These are phyloP conservation scores for Actinia equina DNA, from an alignment of 64 coral and sea anemone genomes.

Conservation along the genomic window DNA sequence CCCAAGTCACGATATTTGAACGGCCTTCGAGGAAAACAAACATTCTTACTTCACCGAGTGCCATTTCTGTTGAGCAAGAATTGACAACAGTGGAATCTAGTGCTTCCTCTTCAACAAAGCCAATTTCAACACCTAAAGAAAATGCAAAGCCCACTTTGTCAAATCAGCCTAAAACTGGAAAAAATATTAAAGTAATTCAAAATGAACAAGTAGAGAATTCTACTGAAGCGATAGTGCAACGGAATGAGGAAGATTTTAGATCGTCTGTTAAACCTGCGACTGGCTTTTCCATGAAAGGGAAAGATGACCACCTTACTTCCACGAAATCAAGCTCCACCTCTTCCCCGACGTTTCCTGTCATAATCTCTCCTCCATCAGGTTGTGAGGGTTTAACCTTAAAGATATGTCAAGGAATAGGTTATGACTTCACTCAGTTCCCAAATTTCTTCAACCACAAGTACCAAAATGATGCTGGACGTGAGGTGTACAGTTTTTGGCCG, in stretches of 20 bases:
- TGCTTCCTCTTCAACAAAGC: not conserved
- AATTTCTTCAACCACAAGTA: conserved; percentile 33
- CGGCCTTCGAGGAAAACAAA: not conserved
- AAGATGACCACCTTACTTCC: not conserved
- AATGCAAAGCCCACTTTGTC: not conserved
- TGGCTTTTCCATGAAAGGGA: not conserved
- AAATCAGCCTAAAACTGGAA: not conserved
- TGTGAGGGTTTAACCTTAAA: not conserved
- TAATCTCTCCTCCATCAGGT: not conserved
- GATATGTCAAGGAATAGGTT: conserved; percentile 25
- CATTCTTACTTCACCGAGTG: not conserved
- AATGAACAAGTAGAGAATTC: not conserved
- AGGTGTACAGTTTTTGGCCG: conserved; percentile 19
- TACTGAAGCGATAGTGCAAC: not conserved
- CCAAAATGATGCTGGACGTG: conserved; percentile 19
- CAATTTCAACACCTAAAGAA: not conserved
- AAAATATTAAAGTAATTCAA: not conserved
- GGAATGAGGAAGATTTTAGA: not conserved
- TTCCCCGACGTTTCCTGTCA: not conserved
- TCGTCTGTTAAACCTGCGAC: not conserved
- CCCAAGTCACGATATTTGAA: not conserved
- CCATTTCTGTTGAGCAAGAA: not conserved
- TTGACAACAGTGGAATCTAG: not conserved
- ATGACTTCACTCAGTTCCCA: conserved; percentile 33
- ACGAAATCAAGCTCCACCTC: not conserved